Percentiles rank a stretch among this genome's conserved stretches.
Evolutionary conservation across 2,888 invertebrate species (phyloP).

Genomic region (Spisula solida): DNA sequence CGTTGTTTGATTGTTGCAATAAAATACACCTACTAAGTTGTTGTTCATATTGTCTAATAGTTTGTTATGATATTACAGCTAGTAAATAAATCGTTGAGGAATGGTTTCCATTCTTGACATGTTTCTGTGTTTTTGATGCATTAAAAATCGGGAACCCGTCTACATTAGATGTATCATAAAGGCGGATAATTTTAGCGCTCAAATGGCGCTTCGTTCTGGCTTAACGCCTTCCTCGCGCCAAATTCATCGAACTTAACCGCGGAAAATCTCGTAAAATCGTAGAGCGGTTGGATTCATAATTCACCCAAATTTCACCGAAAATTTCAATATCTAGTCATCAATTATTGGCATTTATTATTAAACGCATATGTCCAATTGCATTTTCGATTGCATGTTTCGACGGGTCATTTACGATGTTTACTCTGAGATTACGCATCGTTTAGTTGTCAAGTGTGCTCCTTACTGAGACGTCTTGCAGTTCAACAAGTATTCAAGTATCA

Average conservation of each 20-base stretch:
- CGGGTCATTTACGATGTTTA: conserved; percentile 66
- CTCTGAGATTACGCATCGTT: conserved; percentile 60
- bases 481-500: conserved; percentile 49
- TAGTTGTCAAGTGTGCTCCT: conserved; percentile 61
- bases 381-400: conserved; percentile 63
- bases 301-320: conserved; percentile 42
- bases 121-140: neutral
- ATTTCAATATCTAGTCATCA: conserved; percentile 57
- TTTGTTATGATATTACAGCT: conserved; percentile 1
- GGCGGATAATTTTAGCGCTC: neutral
- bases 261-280: conserved; percentile 25
- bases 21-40: neutral
- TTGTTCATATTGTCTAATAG: neutral
- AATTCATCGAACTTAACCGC: conserved; percentile 24
- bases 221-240: conserved; percentile 39
- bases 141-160: neutral
- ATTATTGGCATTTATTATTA: conserved; percentile 70
- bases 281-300: conserved; percentile 38
- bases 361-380: conserved; percentile 71
- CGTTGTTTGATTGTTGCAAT: neutral
- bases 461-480: conserved; percentile 54
- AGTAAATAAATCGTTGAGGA: neutral
- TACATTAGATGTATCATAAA: neutral
- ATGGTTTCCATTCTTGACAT: neutral
- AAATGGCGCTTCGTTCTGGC: neutral